Evolutionary conservation across 2,797 vertebrate genomes (phyloP).

Genomic region (Bovichtus variegatus): DNA sequence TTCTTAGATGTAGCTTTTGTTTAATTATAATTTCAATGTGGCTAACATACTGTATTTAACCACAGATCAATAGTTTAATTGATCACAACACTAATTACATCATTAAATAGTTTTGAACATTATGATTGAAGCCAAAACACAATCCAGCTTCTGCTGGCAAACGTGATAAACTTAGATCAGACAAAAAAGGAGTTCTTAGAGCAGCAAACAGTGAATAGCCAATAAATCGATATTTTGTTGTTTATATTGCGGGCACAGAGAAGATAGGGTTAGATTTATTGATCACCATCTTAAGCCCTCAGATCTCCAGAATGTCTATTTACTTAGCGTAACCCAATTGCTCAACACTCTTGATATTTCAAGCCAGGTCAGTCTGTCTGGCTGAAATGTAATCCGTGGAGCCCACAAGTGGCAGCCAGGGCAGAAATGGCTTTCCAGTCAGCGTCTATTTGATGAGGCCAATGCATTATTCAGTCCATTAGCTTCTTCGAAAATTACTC

Average conservation of each 20-base stretch:
- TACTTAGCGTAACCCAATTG: conserved; percentile 75
- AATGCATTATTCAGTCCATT: conserved; percentile 87
- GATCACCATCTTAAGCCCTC: conserved; percentile 74
- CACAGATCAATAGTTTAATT: conserved; percentile 34
- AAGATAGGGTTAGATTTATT: conserved; percentile 70
- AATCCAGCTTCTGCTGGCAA: conserved; percentile 13
- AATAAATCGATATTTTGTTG: conserved; percentile 65
- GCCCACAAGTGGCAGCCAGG: conserved; percentile 80
- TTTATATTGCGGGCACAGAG: conserved; percentile 53
- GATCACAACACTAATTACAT: conserved; percentile 40
- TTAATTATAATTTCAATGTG: neutral
- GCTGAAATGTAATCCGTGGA: conserved; percentile 81
- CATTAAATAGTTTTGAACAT: conserved; percentile 35
- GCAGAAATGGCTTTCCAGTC: conserved; percentile 85
- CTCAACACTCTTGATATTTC: conserved; percentile 80
- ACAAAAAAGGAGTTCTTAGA: conserved; percentile 42
- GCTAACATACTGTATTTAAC: neutral
- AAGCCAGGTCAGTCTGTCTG: conserved; percentile 79
- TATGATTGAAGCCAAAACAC: conserved; percentile 19
- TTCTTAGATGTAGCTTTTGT: neutral
- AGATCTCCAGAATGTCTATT: conserved; percentile 77
- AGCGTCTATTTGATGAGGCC: conserved; percentile 84
- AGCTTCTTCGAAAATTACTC: conserved; percentile 85
- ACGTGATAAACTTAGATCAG: conserved; percentile 41
- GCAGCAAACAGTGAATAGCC: conserved; percentile 48